A percentile compares a stretch with the other conserved stretches of the same genome.
Conservation (phyloP, 2,888 invertebrate species). For the Silvanus unidentatus region DNA sequence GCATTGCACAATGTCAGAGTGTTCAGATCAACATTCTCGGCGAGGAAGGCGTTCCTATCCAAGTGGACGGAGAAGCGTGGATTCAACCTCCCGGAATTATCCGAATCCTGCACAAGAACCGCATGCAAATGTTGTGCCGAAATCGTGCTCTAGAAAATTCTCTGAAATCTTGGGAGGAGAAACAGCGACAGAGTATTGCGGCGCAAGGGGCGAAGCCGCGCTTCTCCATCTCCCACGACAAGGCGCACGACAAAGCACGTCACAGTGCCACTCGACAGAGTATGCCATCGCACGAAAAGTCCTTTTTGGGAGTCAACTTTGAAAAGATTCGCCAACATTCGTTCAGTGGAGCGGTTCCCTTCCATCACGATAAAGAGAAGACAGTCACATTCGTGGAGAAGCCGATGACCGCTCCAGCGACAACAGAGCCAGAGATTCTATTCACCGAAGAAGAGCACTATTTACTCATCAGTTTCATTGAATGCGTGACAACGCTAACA, state of each 20-base stretch:
- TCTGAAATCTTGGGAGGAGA: slow-evolving; percentile 81
- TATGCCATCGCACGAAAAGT: slow-evolving; percentile 43
- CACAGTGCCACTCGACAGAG: slow-evolving; percentile 43
- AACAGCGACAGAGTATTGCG: slow-evolving; percentile 60
- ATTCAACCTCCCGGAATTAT: slow-evolving; percentile 95
- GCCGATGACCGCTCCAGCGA: slow-evolving; percentile 28
- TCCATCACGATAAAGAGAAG: slow-evolving; percentile 29
- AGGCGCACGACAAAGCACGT: slow-evolving; percentile 40
- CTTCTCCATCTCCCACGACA: slow-evolving; percentile 38
- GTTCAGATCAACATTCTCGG: slow-evolving; percentile 92
- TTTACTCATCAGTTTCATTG: slow-evolving; percentile 71
- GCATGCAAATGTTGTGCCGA: slow-evolving; percentile 92
- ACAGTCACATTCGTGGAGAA: slow-evolving; percentile 40
- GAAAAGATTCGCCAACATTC: slow-evolving; percentile 46
- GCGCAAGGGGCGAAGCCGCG: slow-evolving; percentile 46
- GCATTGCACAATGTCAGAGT: slow-evolving; percentile 93
- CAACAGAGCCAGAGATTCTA: slow-evolving; percentile 43
- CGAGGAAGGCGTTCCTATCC: slow-evolving; percentile 88
- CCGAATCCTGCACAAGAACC: slow-evolving; percentile 91
- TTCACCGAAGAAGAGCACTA: slow-evolving; percentile 62
- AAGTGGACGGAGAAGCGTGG: slow-evolving; percentile 98
- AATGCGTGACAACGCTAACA: slow-evolving; percentile 79
- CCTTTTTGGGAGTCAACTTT: slow-evolving; percentile 42
- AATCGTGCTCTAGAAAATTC: slow-evolving; percentile 88
- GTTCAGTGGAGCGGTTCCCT: slow-evolving; percentile 42